Percentiles rank a stretch among this genome's conserved stretches.
phyloP scores from a whole-genome alignment of 1,140 invertebrate genomes.

The Zophobas atratus region DNA sequence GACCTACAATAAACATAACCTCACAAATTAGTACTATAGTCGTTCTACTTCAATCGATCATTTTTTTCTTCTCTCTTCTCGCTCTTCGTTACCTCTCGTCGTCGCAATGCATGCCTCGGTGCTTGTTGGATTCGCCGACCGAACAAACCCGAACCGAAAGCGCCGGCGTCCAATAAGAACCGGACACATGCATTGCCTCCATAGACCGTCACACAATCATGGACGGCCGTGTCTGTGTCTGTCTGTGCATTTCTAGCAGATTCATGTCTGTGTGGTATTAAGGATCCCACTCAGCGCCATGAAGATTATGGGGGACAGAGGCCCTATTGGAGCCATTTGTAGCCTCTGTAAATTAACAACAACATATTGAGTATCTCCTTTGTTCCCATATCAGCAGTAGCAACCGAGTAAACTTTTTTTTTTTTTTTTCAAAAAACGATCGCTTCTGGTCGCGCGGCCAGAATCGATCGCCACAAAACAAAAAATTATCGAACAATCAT shows the following conservation, averaged over 20 bases:
- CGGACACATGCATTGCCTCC: constrained; percentile 43
- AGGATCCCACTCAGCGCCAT: constrained; percentile 57
- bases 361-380: constrained; percentile 54
- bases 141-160: background rate
- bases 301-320: constrained; percentile 58
- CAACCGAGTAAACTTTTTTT: constrained; percentile 41
- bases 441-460: background rate
- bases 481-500: constrained; percentile 18
- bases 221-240: constrained; percentile 42
- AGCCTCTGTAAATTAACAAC: constrained; percentile 68
- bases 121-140: constrained; percentile 22
- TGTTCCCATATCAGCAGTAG: constrained; percentile 21
- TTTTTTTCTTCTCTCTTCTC: constrained; percentile 17
- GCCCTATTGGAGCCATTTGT: constrained; percentile 61
- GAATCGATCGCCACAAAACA: constrained; percentile 3
- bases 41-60: constrained; percentile 1
- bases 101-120: constrained; percentile 32
- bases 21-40: constrained; percentile 40
- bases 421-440: constrained; percentile 9
- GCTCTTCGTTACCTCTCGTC: constrained; percentile 28
- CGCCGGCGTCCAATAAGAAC: constrained; percentile 47
- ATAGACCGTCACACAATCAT: constrained; percentile 46
- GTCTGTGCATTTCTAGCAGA: constrained; percentile 50
- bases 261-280: constrained; percentile 53
- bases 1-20: constrained; percentile 43